Evolutionary conservation across 2,888 invertebrate species (phyloP).

Genomic region (Sinhomidia bicolor): DNA sequence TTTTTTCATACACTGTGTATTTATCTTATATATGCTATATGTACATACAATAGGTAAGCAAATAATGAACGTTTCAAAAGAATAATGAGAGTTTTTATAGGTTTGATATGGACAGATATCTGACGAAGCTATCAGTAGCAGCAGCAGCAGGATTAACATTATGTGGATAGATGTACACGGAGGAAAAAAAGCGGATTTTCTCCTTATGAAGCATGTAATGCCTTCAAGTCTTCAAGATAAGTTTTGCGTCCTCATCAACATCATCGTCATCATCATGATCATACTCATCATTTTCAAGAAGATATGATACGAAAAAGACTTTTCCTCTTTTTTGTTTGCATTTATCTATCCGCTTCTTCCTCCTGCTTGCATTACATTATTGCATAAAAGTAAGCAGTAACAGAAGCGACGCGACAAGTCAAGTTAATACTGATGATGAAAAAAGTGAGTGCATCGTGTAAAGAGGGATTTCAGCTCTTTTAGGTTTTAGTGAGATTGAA

Average conservation of each 20-base stretch:
- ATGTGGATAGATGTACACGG: not conserved
- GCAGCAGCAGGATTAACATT: conserved; percentile 60
- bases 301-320: conserved; percentile 12
- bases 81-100: conserved; percentile 48
- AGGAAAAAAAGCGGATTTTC: conserved; percentile 64
- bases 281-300: conserved; percentile 25
- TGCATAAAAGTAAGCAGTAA: not conserved
- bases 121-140: conserved; percentile 55
- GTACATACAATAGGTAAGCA: not conserved
- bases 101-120: conserved; percentile 49
- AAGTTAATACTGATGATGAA: not conserved
- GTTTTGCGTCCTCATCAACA: conserved; percentile 18
- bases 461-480: conserved; percentile 33
- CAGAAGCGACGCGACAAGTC: not conserved
- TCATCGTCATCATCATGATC: conserved; percentile 6
- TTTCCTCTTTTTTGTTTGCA: conserved; percentile 32
- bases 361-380: not conserved
- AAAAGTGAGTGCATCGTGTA: conserved; percentile 3
- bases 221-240: conserved; percentile 44
- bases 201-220: conserved; percentile 29
- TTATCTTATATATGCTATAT: not conserved
- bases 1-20: not conserved
- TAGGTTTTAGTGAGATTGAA: conserved; percentile 31
- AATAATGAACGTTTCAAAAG: conserved; percentile 33
- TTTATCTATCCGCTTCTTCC: not conserved